Evolutionary conservation across 2,888 invertebrate genomes (phyloP).

Genomic region (Protonemura montana): DNA sequence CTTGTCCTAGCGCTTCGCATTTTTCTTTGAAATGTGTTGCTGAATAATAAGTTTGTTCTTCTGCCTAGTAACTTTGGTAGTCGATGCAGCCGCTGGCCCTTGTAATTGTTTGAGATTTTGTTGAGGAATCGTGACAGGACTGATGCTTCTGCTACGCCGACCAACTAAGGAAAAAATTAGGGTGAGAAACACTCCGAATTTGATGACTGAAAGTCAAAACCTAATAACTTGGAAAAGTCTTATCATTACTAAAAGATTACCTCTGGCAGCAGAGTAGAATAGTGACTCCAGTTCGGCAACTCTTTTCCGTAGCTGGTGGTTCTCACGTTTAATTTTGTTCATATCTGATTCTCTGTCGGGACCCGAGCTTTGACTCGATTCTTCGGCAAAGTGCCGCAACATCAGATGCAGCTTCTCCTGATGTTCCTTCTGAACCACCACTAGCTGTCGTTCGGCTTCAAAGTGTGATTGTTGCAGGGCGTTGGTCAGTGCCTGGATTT

Average conservation of each 20-base stretch:
- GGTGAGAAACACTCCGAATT: background rate
- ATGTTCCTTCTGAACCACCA: slow-evolving; percentile 69
- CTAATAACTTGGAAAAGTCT: too few relatives aligned
- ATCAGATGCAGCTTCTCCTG: slow-evolving; percentile 71
- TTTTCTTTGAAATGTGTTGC: slow-evolving; percentile 63
- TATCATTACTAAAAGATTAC: slow-evolving; percentile 18
- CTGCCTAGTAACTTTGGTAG: slow-evolving; percentile 82
- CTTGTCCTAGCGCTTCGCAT: background rate
- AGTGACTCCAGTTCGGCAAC: slow-evolving; percentile 57
- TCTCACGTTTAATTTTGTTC: slow-evolving; percentile 55
- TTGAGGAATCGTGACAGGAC: slow-evolving; percentile 67
- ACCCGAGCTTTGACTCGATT: slow-evolving; percentile 60
- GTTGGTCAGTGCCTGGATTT: slow-evolving; percentile 74
- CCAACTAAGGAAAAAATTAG: slow-evolving; percentile 37
- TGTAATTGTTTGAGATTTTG: slow-evolving; percentile 74
- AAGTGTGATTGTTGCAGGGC: slow-evolving; percentile 70
- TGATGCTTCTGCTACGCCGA: slow-evolving; percentile 40
- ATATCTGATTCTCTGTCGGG: slow-evolving; percentile 49
- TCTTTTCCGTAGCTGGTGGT: slow-evolving; percentile 55
- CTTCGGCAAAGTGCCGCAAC: slow-evolving; percentile 67
- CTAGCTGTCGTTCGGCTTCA: slow-evolving; percentile 69
- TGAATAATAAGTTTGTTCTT: slow-evolving; percentile 84
- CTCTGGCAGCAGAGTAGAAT: slow-evolving; percentile 51
- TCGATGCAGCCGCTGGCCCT: slow-evolving; percentile 68
- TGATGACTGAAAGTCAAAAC: background rate